phyloP scores from a whole-genome alignment of 2,113 vertebrate genomes.

The Neodon shergylaensis region DNA sequence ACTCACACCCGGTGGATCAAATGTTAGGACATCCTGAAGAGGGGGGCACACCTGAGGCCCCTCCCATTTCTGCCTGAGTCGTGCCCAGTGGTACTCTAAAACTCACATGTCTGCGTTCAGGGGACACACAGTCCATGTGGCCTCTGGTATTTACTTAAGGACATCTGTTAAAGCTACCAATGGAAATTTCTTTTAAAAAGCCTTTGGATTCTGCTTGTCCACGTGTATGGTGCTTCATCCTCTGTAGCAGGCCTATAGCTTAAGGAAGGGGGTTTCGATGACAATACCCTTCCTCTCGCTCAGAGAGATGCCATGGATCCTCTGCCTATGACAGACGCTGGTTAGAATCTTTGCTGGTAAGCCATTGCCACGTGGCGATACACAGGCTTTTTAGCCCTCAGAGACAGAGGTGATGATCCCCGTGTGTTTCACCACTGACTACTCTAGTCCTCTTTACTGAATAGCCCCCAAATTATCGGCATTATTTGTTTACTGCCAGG shows the following conservation, averaged over 20 bases:
- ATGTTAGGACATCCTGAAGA: background rate
- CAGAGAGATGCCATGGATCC: too few species aligned
- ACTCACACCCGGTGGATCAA: too few species aligned
- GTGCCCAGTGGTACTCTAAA: background rate
- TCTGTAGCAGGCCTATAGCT: background rate
- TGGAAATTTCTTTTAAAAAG: background rate
- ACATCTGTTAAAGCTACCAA: background rate
- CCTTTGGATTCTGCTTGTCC: background rate
- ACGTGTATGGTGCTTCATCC: fast-evolving
- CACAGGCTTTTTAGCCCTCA: background rate
- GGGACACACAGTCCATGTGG: background rate
- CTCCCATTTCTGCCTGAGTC: background rate
- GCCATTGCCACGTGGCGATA: too few species aligned
- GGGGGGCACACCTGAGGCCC: background rate
- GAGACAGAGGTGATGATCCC: background rate
- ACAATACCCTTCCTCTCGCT: background rate
- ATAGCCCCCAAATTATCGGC: background rate
- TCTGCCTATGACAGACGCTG: too few species aligned
- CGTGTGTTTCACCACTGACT: background rate
- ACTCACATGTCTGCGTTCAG: background rate
- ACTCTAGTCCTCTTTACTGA: background rate
- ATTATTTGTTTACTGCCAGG: too few species aligned
- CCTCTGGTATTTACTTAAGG: background rate
- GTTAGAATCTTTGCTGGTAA: too few species aligned
- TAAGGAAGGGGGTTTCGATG: background rate